A percentile compares a stretch with the other conserved stretches of the same genome.
Evolutionary conservation across 1,140 invertebrate species (phyloP).

Genomic region (Brachionus paranguensis): DNA sequence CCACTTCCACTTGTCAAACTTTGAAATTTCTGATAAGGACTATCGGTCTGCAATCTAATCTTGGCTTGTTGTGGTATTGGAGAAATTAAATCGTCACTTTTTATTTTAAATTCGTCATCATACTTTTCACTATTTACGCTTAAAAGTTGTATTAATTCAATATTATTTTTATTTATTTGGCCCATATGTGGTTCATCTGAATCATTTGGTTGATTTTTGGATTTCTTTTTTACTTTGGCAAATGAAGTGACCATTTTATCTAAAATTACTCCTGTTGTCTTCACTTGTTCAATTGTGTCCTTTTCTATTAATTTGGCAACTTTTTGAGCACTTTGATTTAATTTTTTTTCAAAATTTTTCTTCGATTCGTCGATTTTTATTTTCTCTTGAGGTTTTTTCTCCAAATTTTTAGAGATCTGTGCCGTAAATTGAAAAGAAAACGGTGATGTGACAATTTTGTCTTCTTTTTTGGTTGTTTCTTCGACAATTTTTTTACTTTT

Average conservation of each 20-base stretch:
- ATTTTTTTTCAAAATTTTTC: not conserved
- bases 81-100: not conserved
- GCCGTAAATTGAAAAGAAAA: not conserved
- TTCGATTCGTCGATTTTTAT: too few relatives aligned
- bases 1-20: not conserved
- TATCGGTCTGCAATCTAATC: not conserved
- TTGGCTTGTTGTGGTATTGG: not conserved
- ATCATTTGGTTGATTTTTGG: not conserved
- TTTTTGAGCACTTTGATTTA: not conserved
- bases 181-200: not conserved
- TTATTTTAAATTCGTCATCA: not conserved
- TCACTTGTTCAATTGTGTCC: not conserved
- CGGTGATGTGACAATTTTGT: not conserved
- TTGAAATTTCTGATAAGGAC: slow-evolving; percentile 20
- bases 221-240: not conserved
- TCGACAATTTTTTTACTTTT: not conserved
- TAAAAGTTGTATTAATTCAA: not conserved
- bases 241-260: not conserved
- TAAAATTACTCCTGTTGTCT: not conserved
- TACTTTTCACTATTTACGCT: not conserved
- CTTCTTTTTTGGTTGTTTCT: not conserved
- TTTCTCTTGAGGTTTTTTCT: not conserved
- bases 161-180: not conserved
- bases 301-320: not conserved
- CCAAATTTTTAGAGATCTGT: not conserved